Percentiles rank a stretch among this genome's conserved stretches.
Conservation (phyloP, 2,113 vertebrate species). For the Pteruthius melanotis region DNA sequence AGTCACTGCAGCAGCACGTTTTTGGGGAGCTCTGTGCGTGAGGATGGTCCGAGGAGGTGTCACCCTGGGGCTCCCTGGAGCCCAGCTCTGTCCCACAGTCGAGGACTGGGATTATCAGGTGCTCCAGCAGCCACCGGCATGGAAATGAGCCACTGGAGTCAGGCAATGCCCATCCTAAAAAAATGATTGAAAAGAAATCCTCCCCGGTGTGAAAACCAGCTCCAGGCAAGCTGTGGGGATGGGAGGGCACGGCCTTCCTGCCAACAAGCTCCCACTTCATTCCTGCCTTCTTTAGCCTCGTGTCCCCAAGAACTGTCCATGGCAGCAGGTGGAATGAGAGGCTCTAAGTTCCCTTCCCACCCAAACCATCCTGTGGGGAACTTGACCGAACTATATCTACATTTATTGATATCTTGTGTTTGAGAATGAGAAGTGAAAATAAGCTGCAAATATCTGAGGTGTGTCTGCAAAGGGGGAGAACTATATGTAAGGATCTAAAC, state of each 20-base stretch:
- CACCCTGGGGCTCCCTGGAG: not conserved
- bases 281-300: not conserved
- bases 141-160: not conserved
- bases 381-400: not conserved
- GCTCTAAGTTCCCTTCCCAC: not conserved
- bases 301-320: not conserved
- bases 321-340: not conserved
- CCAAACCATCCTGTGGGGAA: not conserved
- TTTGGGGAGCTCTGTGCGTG: rapidly evolving
- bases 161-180: not conserved
- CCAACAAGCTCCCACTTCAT: not conserved
- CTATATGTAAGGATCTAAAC: not conserved
- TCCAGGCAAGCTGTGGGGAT: not conserved
- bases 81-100: not conserved
- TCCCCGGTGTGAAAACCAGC: not conserved
- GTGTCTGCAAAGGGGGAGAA: too few relatives aligned
- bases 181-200: not conserved
- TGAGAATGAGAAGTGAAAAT: not conserved
- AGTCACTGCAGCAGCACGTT: not conserved
- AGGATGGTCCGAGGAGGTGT: not conserved
- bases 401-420: not conserved
- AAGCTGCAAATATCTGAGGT: not conserved
- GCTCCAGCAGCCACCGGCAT: not conserved
- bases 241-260: not conserved
- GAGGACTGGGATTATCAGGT: not conserved